Percentiles rank a stretch among this genome's conserved stretches.
phyloP scores from a whole-genome alignment of 2,797 vertebrate genomes.

The Brachyalestes nurse region DNA sequence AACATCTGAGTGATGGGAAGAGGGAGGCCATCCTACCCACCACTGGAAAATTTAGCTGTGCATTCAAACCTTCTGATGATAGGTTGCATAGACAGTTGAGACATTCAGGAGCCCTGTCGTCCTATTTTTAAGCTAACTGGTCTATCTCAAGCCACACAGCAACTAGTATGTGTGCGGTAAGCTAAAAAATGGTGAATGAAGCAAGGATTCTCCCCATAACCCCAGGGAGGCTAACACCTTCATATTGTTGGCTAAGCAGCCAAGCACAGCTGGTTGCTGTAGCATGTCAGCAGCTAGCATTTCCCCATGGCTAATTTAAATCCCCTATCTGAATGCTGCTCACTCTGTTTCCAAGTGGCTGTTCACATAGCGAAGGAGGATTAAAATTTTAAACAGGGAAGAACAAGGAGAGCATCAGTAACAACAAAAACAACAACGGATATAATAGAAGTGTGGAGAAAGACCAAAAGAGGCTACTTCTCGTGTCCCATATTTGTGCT shows the following conservation, averaged over 20 bases:
- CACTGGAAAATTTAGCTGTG: too few relatives aligned
- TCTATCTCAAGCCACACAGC: constrained; percentile 6
- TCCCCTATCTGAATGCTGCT: constrained; percentile 16
- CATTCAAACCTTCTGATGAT: too few relatives aligned
- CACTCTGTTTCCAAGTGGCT: not conserved
- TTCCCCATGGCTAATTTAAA: constrained; percentile 13
- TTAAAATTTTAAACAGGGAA: not conserved
- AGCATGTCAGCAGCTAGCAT: not conserved
- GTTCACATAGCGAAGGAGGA: not conserved
- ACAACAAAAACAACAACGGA: constrained; percentile 1
- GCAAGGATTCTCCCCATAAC: constrained; percentile 9
- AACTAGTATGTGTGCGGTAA: not conserved
- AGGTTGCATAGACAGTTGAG: too few relatives aligned
- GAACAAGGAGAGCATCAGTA: not conserved
- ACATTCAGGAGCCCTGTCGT: too few relatives aligned
- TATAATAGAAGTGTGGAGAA: not conserved
- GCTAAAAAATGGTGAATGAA: constrained; percentile 8
- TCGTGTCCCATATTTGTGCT: constrained; percentile 5
- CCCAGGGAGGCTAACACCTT: constrained; percentile 22
- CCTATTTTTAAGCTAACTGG: not conserved
- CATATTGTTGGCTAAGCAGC: constrained; percentile 13
- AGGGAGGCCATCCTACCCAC: too few relatives aligned
- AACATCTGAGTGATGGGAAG: too few relatives aligned
- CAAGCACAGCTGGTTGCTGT: constrained; percentile 9
- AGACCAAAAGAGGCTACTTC: not conserved